phyloP scores from a whole-genome alignment of 2,888 invertebrate genomes.

The Seladonia tumulorum region DNA sequence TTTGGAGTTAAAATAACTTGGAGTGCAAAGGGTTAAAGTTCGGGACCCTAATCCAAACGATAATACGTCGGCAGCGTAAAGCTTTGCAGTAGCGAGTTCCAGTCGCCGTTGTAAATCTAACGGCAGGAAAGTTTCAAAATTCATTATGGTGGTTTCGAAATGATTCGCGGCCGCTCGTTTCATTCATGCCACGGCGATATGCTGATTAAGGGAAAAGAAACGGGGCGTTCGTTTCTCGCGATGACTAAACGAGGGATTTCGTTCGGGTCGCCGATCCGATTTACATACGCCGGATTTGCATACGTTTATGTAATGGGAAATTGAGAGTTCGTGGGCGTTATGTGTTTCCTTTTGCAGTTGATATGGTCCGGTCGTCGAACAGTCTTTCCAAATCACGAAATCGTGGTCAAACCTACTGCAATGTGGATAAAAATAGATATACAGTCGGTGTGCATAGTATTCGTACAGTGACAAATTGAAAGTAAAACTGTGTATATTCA shows the following conservation, averaged over 20 bases:
- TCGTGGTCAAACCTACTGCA: too few relatives aligned
- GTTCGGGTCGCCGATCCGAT: constrained; percentile 49
- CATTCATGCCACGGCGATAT: constrained; percentile 50
- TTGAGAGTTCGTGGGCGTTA: constrained; percentile 52
- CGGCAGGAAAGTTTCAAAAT: neutral
- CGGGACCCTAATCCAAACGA: too few relatives aligned
- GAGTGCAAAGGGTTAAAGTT: too few relatives aligned
- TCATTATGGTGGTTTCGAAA: neutral
- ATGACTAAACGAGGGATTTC: constrained; percentile 42
- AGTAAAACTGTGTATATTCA: too few relatives aligned
- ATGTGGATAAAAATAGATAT: too few relatives aligned
- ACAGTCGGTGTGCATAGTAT: too few relatives aligned
- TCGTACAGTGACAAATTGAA: too few relatives aligned
- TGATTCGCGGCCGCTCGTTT: constrained; percentile 49
- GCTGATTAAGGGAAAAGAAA: constrained; percentile 54
- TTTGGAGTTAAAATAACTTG: too few relatives aligned
- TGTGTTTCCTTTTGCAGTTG: constrained; percentile 48
- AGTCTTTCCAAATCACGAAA: neutral
- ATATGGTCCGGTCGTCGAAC: neutral
- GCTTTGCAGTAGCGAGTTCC: neutral
- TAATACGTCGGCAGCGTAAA: neutral
- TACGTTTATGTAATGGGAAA: constrained; percentile 56
- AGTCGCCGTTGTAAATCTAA: neutral
- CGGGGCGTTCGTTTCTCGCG: constrained; percentile 36
- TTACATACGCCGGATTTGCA: constrained; percentile 54